Conservation (phyloP, 2,797 vertebrate species). For the Artibeus lituratus region DNA sequence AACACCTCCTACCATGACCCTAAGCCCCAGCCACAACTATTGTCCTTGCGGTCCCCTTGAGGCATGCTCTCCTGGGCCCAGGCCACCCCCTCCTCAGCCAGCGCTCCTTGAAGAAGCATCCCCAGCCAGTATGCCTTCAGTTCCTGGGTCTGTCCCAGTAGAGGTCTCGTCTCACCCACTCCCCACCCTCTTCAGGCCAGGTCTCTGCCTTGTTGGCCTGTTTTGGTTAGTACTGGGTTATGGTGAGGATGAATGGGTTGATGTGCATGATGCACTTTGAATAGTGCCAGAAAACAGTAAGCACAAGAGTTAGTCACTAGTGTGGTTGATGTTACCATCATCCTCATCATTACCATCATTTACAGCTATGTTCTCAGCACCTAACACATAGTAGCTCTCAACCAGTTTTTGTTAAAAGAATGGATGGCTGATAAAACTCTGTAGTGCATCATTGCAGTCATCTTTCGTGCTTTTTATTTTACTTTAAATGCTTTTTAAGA, state of each 20-base stretch:
- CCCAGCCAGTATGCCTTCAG: not conserved
- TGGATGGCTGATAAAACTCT: not conserved
- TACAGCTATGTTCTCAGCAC: not conserved
- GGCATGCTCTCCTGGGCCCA: not conserved
- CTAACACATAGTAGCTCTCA: not conserved
- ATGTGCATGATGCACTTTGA: not conserved
- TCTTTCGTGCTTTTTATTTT: conserved; percentile 7
- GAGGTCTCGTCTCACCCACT: not conserved
- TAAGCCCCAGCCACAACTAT: not conserved
- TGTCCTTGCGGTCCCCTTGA: not conserved
- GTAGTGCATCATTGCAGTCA: not conserved
- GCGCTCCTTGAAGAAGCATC: not conserved
- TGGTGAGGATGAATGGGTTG: not conserved
- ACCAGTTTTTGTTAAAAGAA: not conserved
- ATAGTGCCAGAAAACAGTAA: not conserved
- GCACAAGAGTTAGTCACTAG: not conserved
- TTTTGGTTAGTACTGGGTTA: not conserved
- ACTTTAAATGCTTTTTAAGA: not conserved
- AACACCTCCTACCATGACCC: not conserved
- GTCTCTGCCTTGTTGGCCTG: not conserved
- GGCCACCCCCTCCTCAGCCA: not conserved
- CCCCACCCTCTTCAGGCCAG: too few species aligned
- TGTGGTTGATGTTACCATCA: not conserved
- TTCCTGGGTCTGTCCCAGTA: not conserved
- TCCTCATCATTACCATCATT: not conserved